Percentiles rank a stretch among this genome's conserved stretches.
Evolutionary conservation across 23 tunicate species (phyloP).

Genomic region (Styela plicata): DNA sequence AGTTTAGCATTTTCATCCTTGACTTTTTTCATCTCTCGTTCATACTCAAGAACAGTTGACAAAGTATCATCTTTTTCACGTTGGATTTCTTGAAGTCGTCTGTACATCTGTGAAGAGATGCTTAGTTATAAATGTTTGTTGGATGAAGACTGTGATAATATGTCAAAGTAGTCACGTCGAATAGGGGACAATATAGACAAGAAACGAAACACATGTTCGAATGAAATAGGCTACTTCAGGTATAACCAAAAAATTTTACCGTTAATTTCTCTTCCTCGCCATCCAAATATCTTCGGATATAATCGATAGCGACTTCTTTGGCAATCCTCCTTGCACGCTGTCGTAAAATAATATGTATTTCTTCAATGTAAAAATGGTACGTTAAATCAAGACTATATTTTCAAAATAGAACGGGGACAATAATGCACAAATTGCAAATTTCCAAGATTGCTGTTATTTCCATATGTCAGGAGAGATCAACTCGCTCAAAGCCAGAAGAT

Average conservation of each 20-base stretch:
- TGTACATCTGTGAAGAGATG: constrained; percentile 57
- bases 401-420: no score
- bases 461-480: no score
- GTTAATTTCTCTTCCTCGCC: constrained; percentile 78
- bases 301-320: constrained; percentile 91
- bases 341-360: no score
- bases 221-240: background rate
- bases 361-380: no score
- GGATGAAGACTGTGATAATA: no score
- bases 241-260: constrained; percentile 21
- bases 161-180: no score
- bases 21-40: constrained; percentile 37
- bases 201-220: background rate
- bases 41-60: constrained; percentile 60
- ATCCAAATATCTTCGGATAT: constrained; percentile 77
- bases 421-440: no score
- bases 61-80: constrained; percentile 68
- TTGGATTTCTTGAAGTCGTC: constrained; percentile 49
- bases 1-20: constrained; percentile 55
- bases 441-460: no score
- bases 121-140: no score
- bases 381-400: no score
- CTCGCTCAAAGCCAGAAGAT: no score
- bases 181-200: no score
- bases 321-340: constrained; percentile 88